Base-by-base conservation (phyloP, 2,888 invertebrate species). In the Sceliomorpha sp. region DNA sequence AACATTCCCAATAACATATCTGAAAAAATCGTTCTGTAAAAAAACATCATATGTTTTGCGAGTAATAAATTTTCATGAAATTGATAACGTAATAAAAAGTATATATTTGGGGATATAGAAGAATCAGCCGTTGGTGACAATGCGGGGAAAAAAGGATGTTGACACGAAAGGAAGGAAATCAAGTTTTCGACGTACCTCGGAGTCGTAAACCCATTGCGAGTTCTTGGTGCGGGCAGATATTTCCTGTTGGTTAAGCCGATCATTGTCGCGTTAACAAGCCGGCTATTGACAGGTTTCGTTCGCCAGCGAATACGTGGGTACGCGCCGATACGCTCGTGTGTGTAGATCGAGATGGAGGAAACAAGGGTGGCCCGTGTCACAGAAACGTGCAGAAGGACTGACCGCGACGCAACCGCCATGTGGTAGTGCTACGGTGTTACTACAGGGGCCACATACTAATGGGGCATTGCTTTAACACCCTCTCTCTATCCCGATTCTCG, bases 391-490 rank as follows among this genome's bases (percentile, higher is more conserved):
- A 13, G 34, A 55, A 47, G 48, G 73, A 76, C 79, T 79, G 80
- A 79, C 79, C 82, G 70, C 78, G 74, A 75, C 72, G 75, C 74
- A 80, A 77, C 80, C 76, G 74, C 76, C 75, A 75, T 78, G 80
- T 75, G 75, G 76, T 79, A 77, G 80, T 83, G 80, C 77, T 77
- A 74, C 78, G 76, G 71, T 73, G 79, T 76, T 82, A 76, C 81
- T 78, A 86, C 85, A 81, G 77, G 79, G 67, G 70, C 81, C 86
- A 85, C 86, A 86, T 86, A 86, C 86, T 86, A 86, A 86, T 86
- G 85, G 84, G 83, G 78, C 83, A 85, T 86, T 86, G 86, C 86
- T 85, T 86, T 85, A 86, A 86, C 86, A 79, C 84, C 84, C 84
- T 84, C 80, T 75, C 83, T 84, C 81, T 73, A 80, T 82, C 78